Percentiles rank a stretch among this genome's conserved stretches.
These are phyloP conservation scores for Oncopodura yosiiana DNA, from an alignment of 1,140 invertebrate genomes.

Conservation along the genomic window DNA sequence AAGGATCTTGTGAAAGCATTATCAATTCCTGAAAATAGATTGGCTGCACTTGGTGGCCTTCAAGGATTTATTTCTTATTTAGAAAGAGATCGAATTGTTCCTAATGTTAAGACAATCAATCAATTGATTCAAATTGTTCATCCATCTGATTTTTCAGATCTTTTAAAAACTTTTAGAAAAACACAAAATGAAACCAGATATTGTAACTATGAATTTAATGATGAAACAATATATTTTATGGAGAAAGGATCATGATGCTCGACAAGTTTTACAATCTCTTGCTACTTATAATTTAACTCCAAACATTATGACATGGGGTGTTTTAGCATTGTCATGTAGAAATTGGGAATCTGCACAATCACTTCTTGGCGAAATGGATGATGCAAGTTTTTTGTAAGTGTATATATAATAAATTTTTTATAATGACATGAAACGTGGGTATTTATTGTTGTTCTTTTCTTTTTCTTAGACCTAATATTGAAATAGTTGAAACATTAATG, in stretches of 20 bases:
- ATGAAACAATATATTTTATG: constrained; percentile 65
- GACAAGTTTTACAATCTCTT: constrained; percentile 56
- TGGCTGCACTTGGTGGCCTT: constrained; percentile 70
- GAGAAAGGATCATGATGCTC: constrained; percentile 53
- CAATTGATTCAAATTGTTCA: constrained; percentile 63
- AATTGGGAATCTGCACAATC: constrained; percentile 48
- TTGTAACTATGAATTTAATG: constrained; percentile 74
- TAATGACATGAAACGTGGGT: no score
- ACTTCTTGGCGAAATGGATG: constrained; percentile 59
- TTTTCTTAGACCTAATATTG: constrained; percentile 50
- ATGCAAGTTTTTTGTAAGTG: constrained; percentile 50
- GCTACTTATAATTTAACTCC: constrained; percentile 49
- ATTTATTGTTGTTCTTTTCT: no score
- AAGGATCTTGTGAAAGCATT: neutral
- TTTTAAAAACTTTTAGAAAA: constrained; percentile 51
- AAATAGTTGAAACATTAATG: constrained; percentile 60
- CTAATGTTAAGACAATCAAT: constrained; percentile 68
- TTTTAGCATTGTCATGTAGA: constrained; percentile 65
- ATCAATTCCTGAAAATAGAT: constrained; percentile 41
- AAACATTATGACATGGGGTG: constrained; percentile 74
- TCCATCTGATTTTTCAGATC: constrained; percentile 38
- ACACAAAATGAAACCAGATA: constrained; percentile 54
- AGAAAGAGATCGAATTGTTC: constrained; percentile 52
- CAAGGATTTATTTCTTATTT: constrained; percentile 63
- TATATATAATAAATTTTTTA: neutral